Evolutionary conservation across 2,888 invertebrate genomes (phyloP), one percentile per base, ranked within the genome.

Genomic region (Reticulitermes lucifugus): DNA sequence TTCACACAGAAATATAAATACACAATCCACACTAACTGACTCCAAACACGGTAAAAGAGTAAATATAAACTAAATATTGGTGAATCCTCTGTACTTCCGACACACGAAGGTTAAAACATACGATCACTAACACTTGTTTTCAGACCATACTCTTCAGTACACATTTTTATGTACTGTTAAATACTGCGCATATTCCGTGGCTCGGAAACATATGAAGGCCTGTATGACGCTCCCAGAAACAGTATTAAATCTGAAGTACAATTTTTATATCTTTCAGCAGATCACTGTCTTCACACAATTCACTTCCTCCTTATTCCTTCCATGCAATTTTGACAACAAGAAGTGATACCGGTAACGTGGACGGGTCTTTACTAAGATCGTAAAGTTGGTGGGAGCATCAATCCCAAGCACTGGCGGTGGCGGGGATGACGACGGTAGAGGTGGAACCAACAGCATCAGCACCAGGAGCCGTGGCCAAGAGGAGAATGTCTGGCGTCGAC

Each of bases 401-500:
- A 41, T 73, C 25, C 41, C 73, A 41, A 73, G 65, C 65, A 65
- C 25, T 65, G 65, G 6, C 12, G 65, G 65, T 25, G 41, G 73
- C 7, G 29, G 73, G 35, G 73, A 73, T 41, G 73, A 3, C 3
- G 29, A 14, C 1, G 73, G 41, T 21, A 73, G 73, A 51, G 46
- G 77, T 77, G 46, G 77, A 43, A 77, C 73, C 18, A 73, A 41
- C 73, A 73, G 29, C 73, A 77, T 41, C 41, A 73, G 73, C 73
- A 73, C 12, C 73, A 73, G 73, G 41, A 41, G 60, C 60, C 59
- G 65, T 43, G 81, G 51, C 81, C 81, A 81, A 70, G 65, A 81
- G 81, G 65, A 65, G 81, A 70, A 81, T 65, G 70, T 65, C 81
- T 81, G 81, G 81, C 81, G 81, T 81, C 81, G 81, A 65, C 81